phyloP scores from a whole-genome alignment of 92 coral and sea anemone genomes.

The Palythoa caribaeorum region DNA sequence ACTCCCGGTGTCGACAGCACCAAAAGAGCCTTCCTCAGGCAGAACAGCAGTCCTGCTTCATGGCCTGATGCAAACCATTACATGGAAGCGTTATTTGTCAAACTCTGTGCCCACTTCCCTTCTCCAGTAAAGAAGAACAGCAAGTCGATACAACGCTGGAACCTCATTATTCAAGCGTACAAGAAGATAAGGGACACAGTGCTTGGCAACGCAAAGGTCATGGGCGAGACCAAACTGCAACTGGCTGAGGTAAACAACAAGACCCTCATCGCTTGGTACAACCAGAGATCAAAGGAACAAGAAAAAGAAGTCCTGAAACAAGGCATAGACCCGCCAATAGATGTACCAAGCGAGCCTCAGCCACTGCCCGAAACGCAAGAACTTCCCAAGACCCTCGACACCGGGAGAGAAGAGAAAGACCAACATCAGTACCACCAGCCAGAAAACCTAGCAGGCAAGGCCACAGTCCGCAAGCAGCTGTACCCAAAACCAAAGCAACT shows the following conservation, averaged over 20 bases:
- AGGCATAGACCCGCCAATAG: conserved; percentile 57
- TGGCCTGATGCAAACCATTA: conserved; percentile 80
- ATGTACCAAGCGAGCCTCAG: conserved; percentile 21
- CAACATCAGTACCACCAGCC: conserved; percentile 34
- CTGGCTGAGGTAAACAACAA: conserved; percentile 64
- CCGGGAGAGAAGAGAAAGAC: neutral
- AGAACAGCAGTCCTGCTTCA: conserved; percentile 72
- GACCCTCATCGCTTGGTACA: conserved; percentile 67
- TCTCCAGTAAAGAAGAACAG: conserved; percentile 39
- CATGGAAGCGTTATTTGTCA: conserved; percentile 66
- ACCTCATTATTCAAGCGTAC: conserved; percentile 47
- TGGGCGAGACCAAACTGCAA: conserved; percentile 59
- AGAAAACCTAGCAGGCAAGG: conserved; percentile 40
- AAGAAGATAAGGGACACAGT: conserved; percentile 54
- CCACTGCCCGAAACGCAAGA: conserved; percentile 24
- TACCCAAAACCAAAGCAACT: neutral
- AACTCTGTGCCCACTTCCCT: conserved; percentile 66
- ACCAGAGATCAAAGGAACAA: conserved; percentile 42
- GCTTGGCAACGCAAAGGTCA: conserved; percentile 46
- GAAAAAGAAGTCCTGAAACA: conserved; percentile 56
- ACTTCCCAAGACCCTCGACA: neutral
- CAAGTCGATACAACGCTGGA: conserved; percentile 53
- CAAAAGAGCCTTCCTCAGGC: conserved; percentile 66
- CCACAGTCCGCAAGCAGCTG: conserved; percentile 27
- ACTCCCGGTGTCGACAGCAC: conserved; percentile 70